Percentiles rank a stretch among this genome's conserved stretches.
phyloP scores from a whole-genome alignment of 2,797 vertebrate species.

The Acropternis orthonyx region DNA sequence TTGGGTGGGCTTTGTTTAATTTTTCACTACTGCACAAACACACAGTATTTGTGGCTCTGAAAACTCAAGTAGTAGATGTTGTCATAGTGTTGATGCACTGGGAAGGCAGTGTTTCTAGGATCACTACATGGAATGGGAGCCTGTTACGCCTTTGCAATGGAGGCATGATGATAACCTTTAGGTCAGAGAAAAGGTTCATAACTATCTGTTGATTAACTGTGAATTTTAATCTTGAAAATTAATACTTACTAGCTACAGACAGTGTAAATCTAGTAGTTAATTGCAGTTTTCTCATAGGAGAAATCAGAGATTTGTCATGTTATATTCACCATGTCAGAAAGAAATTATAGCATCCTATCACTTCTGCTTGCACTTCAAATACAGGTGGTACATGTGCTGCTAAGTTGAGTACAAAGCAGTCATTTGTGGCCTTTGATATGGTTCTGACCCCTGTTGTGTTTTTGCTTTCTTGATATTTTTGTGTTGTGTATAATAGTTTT shows the following conservation, averaged over 20 bases:
- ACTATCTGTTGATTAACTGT: background rate
- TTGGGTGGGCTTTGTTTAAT: background rate
- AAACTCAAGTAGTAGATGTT: background rate
- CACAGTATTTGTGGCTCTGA: background rate
- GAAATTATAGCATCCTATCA: accelerated
- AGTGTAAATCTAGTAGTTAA: background rate
- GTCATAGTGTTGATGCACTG: background rate
- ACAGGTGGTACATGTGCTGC: background rate
- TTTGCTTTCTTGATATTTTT: background rate
- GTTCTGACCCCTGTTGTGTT: background rate
- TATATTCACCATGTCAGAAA: background rate
- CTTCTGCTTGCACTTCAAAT: background rate
- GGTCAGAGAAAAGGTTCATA: background rate
- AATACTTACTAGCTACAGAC: background rate
- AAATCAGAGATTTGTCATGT: background rate
- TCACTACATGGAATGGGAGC: background rate
- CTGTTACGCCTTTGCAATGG: background rate
- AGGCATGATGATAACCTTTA: background rate
- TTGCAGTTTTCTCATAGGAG: background rate
- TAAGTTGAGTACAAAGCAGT: no score
- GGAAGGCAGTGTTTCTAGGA: background rate
- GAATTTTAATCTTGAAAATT: background rate
- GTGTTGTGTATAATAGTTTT: background rate
- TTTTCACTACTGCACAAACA: background rate
- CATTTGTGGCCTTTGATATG: background rate